Evolutionary conservation across 2,113 vertebrate genomes (phyloP), one percentile per base, ranked within the genome.

Genomic region (Bubo bubo): DNA sequence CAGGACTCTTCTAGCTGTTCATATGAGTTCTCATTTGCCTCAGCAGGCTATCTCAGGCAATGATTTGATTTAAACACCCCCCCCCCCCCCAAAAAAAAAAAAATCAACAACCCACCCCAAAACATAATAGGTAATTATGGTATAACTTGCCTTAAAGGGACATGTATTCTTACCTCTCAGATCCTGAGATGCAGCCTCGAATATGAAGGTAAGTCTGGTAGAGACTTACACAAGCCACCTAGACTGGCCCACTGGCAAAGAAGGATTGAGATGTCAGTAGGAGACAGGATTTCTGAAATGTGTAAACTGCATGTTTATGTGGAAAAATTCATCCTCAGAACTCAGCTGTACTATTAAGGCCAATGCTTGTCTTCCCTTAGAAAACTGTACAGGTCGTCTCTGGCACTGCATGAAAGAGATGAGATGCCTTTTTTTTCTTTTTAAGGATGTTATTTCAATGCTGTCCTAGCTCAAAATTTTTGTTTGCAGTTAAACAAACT

Each of bases 21-120:
- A 10, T 28, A 10, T 7, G 18, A 60, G 49, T 47, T 76, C 35
- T 67, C 19, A 34, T 30, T 67, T 95, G 19, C 14, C 45, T 70
- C 72, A 79, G 34, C 14, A 73, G 14, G 41, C 28, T 55, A 10
- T 7, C 21, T 77, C 34, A 84, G 39, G 56, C 11, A 86, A 39
- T 7, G 5, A 3, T 34, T 4, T 84, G 26, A n/a, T 35, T 9
- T 83, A 86, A 74, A 56, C 32, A 24, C 8, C 4, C 4, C 6
- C 6, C 2, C 2, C 4, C 6, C 5, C 10, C 9, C 13, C 6
- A 5, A 15, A 37, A 67, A 63, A 8, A 43, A 47, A 47, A 47
- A 47, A 47, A 47, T 18, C 43, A 45, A 45, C 43, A 23, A 28
- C 2, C 10, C 30, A 49, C 10, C 19, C 8, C 12, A 50, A 60